phyloP scores from a whole-genome alignment of 2,113 vertebrate genomes.

The Saccopteryx bilineata region DNA sequence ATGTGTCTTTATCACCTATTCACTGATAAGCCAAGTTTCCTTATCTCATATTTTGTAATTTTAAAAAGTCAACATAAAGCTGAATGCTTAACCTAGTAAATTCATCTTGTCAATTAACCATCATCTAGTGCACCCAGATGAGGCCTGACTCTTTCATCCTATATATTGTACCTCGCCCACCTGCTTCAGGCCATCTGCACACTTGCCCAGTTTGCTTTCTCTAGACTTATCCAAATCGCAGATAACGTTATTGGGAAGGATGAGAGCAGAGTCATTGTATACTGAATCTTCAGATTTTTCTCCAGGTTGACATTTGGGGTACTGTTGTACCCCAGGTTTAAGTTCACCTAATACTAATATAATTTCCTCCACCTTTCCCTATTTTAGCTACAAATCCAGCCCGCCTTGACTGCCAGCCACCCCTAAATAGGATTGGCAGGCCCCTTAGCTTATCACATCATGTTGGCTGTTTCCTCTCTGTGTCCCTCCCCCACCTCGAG shows the following conservation, averaged over 20 bases:
- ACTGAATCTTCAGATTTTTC: constrained; percentile 32
- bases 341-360: background rate
- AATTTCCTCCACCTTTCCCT: background rate
- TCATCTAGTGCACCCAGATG: background rate
- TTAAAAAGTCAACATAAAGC: background rate
- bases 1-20: background rate
- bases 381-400: background rate
- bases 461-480: background rate
- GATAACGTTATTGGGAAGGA: background rate
- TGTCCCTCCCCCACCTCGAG: background rate
- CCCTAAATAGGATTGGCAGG: background rate
- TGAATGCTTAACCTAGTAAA: background rate
- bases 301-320: background rate
- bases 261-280: background rate
- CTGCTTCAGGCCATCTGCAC: background rate
- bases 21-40: background rate
- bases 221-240: background rate
- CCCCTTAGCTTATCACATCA: background rate
- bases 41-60: background rate
- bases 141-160: background rate
- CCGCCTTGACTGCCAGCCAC: background rate
- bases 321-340: background rate
- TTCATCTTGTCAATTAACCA: background rate
- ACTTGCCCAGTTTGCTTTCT: background rate
- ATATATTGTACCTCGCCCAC: rapidly evolving